Base-by-base conservation (phyloP, 2,797 vertebrate genomes). In the Poecilia gillii region DNA sequence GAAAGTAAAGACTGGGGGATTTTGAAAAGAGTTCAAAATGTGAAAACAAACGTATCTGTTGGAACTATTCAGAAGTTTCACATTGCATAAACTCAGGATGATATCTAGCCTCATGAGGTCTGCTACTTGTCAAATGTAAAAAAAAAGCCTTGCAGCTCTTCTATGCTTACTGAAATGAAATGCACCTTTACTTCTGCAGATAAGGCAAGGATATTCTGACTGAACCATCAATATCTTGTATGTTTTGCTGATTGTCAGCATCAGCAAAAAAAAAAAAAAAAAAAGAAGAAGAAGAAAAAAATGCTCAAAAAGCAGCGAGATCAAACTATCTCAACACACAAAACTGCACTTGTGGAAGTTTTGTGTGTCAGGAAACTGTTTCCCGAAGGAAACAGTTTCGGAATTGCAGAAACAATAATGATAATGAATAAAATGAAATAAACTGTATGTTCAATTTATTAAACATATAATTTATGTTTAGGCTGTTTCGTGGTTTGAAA, bases 231-330 rank as follows among this genome's bases (percentile, higher is more conserved):
- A 66, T 66, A 66, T 9, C 74, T 79, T 75, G 28, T n/a, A 59
- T 76, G 72, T 85, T 81, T 64, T 77, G 82, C 72, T 90, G 80
- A 91, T 88, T 85, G 91, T 90, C 86, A 89, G 16, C 55, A 70
- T 77, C 71, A 81, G 66, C 70, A 78, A 59, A 78, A 75, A 33
- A 3, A 55, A 53, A 73, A 33, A 75, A 66, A 55, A 39, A 12
- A 20, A 5, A 39, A 39, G 36, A 39, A 39, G 33, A 36, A 2
- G 33, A 28, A 2, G 55, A 59, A 75, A 76, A 66, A 55, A 62
- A 9, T 51, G 25, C 78, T 28, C 23, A 3, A 16, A 46, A 46
- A 13, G 31, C 28, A 57, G 28, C 3, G 0, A 59, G 1, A 14
- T 11, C 23, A 62, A 28, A 45, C 28, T 12, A 11, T 49, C 12